Conservation (phyloP, 2,797 vertebrate species). For the Lagodon rhomboides region DNA sequence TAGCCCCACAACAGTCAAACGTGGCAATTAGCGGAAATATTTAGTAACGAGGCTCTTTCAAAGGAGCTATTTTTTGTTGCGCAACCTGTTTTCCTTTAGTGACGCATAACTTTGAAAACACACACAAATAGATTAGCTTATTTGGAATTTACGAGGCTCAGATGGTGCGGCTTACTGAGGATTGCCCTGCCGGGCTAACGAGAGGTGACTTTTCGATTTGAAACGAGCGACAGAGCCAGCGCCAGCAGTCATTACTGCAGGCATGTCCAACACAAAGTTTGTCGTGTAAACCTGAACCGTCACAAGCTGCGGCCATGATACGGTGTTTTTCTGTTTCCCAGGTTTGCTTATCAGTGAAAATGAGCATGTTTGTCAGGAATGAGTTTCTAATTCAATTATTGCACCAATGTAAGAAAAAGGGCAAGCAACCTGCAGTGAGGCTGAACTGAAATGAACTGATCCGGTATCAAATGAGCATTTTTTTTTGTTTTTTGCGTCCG, state of each 20-base stretch:
- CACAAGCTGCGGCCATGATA: conserved; percentile 21
- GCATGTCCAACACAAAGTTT: conserved; percentile 26
- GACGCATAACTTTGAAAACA: background rate
- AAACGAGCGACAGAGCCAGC: conserved; percentile 28
- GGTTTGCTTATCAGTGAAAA: conserved; percentile 50
- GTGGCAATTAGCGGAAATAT: background rate
- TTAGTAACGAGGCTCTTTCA: background rate
- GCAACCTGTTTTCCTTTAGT: background rate
- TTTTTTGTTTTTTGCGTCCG: conserved; percentile 45
- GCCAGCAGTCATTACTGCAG: conserved; percentile 29
- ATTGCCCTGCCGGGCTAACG: background rate
- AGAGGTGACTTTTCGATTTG: conserved; percentile 2
- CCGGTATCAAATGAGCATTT: conserved; percentile 7
- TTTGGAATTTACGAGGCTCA: too few species aligned
- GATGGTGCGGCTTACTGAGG: background rate
- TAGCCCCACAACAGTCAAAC: background rate
- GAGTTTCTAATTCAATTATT: conserved; percentile 53
- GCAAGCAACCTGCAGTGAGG: conserved; percentile 17
- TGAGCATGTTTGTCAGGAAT: conserved; percentile 34
- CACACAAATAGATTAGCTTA: background rate
- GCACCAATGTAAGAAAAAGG: conserved; percentile 27
- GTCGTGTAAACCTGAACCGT: conserved; percentile 30
- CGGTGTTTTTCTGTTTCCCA: conserved; percentile 25
- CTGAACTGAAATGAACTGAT: conserved; percentile 48
- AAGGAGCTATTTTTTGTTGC: background rate